Percentiles rank a stretch among this genome's conserved stretches.
Evolutionary conservation across 2,797 vertebrate species (phyloP).

Genomic region (Labroides dimidiatus): DNA sequence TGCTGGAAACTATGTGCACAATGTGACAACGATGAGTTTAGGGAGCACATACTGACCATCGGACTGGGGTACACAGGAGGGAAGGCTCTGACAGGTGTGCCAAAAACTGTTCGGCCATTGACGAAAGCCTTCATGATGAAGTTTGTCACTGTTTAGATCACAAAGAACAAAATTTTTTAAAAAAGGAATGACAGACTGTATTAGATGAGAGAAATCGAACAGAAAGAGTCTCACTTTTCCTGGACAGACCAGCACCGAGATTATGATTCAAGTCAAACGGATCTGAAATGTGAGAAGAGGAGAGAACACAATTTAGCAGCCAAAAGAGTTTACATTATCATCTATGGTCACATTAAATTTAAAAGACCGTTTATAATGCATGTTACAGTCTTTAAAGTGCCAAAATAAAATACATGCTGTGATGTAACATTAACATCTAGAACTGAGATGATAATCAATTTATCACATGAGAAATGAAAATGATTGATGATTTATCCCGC

Average conservation of each 20-base stretch:
- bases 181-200: background rate
- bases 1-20: background rate
- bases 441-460: too few species aligned
- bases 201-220: background rate
- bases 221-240: constrained; percentile 88
- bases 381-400: background rate
- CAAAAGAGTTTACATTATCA: background rate
- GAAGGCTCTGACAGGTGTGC: constrained; percentile 87
- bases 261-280: constrained; percentile 97
- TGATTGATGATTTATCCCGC: too few species aligned
- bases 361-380: background rate
- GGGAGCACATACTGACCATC: constrained; percentile 85
- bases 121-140: constrained; percentile 99
- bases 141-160: constrained; percentile 89
- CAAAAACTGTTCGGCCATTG: constrained; percentile 93
- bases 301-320: background rate
- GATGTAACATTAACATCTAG: too few species aligned
- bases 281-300: constrained; percentile 80
- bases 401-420: too few species aligned
- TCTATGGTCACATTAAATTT: background rate
- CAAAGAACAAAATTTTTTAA: background rate
- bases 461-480: too few species aligned
- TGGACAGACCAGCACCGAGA: constrained; percentile 94
- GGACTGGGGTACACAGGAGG: constrained; percentile 87
- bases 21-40: background rate